Base-by-base conservation (phyloP, 2,113 vertebrate species). In the Hypocryptadius cinnamomeus region DNA sequence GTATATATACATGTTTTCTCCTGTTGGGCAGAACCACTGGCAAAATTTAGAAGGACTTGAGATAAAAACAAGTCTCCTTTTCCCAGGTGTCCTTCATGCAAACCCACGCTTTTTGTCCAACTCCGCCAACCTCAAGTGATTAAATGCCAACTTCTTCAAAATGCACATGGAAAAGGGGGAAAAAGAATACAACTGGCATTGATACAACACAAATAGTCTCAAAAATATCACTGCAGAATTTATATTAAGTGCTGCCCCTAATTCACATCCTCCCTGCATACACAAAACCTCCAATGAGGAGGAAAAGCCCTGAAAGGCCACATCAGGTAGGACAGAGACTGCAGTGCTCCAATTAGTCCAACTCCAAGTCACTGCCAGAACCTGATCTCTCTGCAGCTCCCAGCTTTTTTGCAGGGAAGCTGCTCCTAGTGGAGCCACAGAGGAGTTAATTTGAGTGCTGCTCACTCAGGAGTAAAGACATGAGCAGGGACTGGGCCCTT, bases 101-200 rank as follows among this genome's bases (percentile, higher is more conserved):
- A 53, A 53, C 16, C 30, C 48, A 70, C 1, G 8, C 35, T 47
- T 87, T 63, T 47, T 45, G 30, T 81, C 53, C 37, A 86, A 14
- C 48, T 81, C 24, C 1, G 3, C 73, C 48, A 72, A 42, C 20
- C 37, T 42, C 48, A 45, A 85, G 71, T 21, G 21, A 82, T 42
- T 66, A 68, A 91, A 93, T 18, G 18, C 19, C 68, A 81, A 8
- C 40, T 68, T 84, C 65, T 84, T 91, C 76, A 74, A 80, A 87
- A 77, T 3, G 51, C 5, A 79, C 13, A 35, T 0, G 0, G 79
- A 48, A 77, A 91, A 64, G 13, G 4, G 24, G 23, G 7, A 0
- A 11, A 40, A 83, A 82, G 8, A 87, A 64, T 30, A 37, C 37
- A 63, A 18, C 23, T 27, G 31, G 18, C 45, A 63, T 6, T 25